phyloP scores from a whole-genome alignment of 2,113 vertebrate genomes.

The Scopus umbretta region DNA sequence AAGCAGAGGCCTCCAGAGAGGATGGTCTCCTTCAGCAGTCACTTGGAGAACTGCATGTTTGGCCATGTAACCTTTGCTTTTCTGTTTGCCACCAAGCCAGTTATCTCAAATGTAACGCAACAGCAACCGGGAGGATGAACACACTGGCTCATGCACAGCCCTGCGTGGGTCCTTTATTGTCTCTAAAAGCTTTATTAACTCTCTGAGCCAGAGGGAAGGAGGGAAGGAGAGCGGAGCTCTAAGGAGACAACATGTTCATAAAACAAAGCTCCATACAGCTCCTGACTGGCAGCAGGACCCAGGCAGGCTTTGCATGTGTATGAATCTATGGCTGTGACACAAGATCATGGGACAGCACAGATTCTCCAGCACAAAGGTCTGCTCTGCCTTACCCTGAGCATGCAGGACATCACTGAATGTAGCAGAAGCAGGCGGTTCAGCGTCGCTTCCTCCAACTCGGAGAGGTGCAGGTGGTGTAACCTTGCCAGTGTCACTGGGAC shows the following conservation, averaged over 20 bases:
- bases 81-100: not conserved
- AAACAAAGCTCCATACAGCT: not conserved
- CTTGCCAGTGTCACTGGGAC: constrained; percentile 25
- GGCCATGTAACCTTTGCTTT: not conserved
- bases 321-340: not conserved
- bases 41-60: not conserved
- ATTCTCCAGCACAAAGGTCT: not conserved
- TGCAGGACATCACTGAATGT: constrained; percentile 22
- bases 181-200: not conserved
- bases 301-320: not conserved
- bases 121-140: not conserved
- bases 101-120: not conserved
- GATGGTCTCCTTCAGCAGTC: not conserved
- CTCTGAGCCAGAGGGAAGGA: not conserved
- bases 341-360: not conserved
- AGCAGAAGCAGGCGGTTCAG: constrained; percentile 52
- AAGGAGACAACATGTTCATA: not conserved
- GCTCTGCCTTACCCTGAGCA: constrained; percentile 36
- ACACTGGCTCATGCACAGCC: not conserved
- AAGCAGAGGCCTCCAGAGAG: not conserved
- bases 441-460: constrained; percentile 33
- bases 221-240: not conserved
- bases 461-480: constrained; percentile 12
- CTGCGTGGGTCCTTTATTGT: not conserved
- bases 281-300: not conserved